Evolutionary conservation across 2,797 vertebrate genomes (phyloP), one percentile per base, ranked within the genome.

Genomic region (Caiman crocodilus): DNA sequence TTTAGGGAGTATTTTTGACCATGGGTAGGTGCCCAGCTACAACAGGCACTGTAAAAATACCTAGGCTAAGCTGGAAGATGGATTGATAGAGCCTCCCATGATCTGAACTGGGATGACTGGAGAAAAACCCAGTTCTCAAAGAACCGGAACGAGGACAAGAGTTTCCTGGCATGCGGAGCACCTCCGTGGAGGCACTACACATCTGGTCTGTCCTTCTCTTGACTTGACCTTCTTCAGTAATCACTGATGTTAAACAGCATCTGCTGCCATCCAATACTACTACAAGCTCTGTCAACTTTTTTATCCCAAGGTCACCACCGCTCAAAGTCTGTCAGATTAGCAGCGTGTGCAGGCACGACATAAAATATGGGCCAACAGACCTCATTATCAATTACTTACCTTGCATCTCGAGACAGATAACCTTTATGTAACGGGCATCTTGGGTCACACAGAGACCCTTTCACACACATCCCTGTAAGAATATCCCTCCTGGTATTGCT

Each of bases 151-250:
- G 63, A 4, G 18, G 28, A 16, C n/a, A 21, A 56, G 73, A 75
- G 61, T 18, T 30, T 7, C 21, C n/a, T 64, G 56, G n/a, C 15
- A 58, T 26, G 73, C 15, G 10, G 55, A 57, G 5, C 32, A 26
- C 12, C 56, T n/a, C 14, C 12, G 18, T 25, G 56, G 7, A 55
- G 56, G 42, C 67, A 79, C 55, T 32, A 67, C 6, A 64, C 4
- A 17, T 75, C 35, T 3, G 32, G n/a, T 55, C 4, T 35, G 28
- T 1, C 1, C 2, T 30, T 35, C 32, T 50, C 3, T 59, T 0
- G 0, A 1, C 57, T 50, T 17, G 56, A 58, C 26, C 69, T 23
- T 26, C 6, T 4, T 6, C 30, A 57, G 55, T 50, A 59, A 10
- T 50, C 75, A 1, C 2, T 13, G 85, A 42, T 82, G 50, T 26